Percentiles rank a stretch among this genome's conserved stretches.
Conservation (phyloP, 2,888 invertebrate genomes). For the Dasysyrphus tricinctus region DNA sequence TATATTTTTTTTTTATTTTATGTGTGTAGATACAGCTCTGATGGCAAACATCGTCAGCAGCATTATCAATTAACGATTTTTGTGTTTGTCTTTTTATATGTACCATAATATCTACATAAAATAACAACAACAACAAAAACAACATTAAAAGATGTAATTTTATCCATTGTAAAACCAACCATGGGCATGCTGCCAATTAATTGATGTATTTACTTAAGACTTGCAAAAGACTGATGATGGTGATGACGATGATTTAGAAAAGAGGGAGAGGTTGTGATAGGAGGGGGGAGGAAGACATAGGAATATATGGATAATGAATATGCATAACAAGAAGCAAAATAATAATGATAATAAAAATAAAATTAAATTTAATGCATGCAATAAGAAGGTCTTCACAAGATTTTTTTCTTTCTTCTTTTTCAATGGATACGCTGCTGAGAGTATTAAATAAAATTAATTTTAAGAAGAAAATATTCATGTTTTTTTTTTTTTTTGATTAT, state of each 20-base stretch:
- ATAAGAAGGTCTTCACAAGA: constrained; percentile 11
- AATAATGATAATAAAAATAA: constrained; percentile 56
- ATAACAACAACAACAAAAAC: constrained; percentile 30
- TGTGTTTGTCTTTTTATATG: constrained; percentile 16
- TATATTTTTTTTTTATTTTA: constrained; percentile 60
- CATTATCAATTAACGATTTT: constrained; percentile 56
- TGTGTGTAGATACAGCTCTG: constrained; percentile 57
- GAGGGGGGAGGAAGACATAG: background rate
- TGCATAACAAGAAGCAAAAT: constrained; percentile 31
- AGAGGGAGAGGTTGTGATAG: background rate
- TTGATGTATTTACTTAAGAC: constrained; percentile 71
- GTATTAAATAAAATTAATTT: constrained; percentile 18
- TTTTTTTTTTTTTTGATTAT: background rate
- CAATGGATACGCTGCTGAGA: background rate
- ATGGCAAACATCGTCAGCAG: constrained; percentile 28
- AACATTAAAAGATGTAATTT: constrained; percentile 59
- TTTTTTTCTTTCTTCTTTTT: constrained; percentile 3
- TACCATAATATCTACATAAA: constrained; percentile 3
- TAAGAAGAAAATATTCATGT: constrained; percentile 9
- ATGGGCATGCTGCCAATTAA: constrained; percentile 72
- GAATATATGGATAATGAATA: constrained; percentile 40
- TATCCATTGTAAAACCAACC: constrained; percentile 59
- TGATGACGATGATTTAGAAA: background rate
- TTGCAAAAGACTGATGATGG: constrained; percentile 50
- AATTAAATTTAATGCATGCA: constrained; percentile 47